phyloP scores from a whole-genome alignment of 2,888 invertebrate species.

The Agrotis puta region DNA sequence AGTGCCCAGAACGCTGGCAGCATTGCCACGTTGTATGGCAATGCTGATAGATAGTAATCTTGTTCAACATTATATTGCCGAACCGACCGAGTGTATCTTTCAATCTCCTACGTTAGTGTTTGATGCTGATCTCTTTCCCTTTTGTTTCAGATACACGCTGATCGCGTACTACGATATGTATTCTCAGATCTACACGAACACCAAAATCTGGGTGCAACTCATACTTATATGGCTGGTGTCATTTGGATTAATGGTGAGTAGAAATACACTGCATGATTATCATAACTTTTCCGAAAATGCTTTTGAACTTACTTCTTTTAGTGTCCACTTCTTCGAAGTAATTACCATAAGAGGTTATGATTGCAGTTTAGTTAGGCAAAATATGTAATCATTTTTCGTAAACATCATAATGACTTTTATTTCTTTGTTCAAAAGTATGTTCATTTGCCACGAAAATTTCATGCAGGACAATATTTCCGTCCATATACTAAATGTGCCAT shows the following conservation, averaged over 20 bases:
- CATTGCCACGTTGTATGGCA: too few relatives aligned
- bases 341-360: too few relatives aligned
- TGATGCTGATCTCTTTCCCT: conserved; percentile 18
- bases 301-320: neutral
- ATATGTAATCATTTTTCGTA: too few relatives aligned
- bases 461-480: neutral
- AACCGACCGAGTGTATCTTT: neutral
- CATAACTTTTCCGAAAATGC: too few relatives aligned
- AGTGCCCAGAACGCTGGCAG: too few relatives aligned
- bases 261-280: neutral
- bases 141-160: conserved; percentile 94
- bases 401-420: too few relatives aligned
- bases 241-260: conserved; percentile 93
- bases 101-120: neutral
- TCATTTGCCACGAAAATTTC: neutral
- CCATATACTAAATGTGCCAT: conserved; percentile 1
- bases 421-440: neutral
- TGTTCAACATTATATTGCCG: too few relatives aligned
- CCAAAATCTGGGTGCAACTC: conserved; percentile 95
- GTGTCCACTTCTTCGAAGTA: neutral
- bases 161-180: conserved; percentile 96
- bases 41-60: too few relatives aligned
- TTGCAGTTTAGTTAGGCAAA: too few relatives aligned
- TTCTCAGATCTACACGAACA: conserved; percentile 94
- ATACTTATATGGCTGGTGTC: conserved; percentile 95